Base-by-base conservation (phyloP, 2,888 invertebrate species). In the Cybosia mesomella region DNA sequence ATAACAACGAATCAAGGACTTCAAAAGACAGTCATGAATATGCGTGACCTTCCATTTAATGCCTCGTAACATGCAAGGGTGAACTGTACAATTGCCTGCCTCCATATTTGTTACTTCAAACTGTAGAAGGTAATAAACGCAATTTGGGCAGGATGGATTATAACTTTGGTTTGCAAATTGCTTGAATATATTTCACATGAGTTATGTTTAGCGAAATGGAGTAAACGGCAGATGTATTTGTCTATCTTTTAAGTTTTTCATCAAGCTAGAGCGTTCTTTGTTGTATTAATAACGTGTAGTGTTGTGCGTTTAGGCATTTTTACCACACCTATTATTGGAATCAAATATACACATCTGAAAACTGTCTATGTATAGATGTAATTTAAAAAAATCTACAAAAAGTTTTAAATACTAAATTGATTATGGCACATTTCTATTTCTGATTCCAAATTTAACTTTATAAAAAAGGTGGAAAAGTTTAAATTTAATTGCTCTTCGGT, bases 141-240 rank as follows among this genome's bases (percentile, higher is more conserved):
- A 74, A 79, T 80, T 76, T 72, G 64, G 59, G 54, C 34, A 60
- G 60, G 54, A 32, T 57, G 73, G 68, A 78, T 83, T 79, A 79
- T 74, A 78, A 78, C 75, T 83, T 84, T 79, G 76, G 76, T 79
- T 83, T 79, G 78, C 77, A 80, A 83, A 83, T 81, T 65, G 55
- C 64, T 36, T 49, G 76, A 80, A 74, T 79, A 77, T 72, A 82
- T 81, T 77, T 70, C 58, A 62, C 64, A 36, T 62, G 68, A 68
- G 74, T 75, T 80, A 67, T 58, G 58, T 66, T 58, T 64, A 28
- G 11, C 32, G 57, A 58, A 60, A 24, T 60, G 49, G 61, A 53
- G 32, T 53, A 15, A 53, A 57, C 32, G 60, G 49, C 24, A 61
- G 43, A 49, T 8, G 21, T 49, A 61, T 34, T 65, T 76, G 15